Conservation (phyloP, 2,888 invertebrate species). For the Pteria penguin region DNA sequence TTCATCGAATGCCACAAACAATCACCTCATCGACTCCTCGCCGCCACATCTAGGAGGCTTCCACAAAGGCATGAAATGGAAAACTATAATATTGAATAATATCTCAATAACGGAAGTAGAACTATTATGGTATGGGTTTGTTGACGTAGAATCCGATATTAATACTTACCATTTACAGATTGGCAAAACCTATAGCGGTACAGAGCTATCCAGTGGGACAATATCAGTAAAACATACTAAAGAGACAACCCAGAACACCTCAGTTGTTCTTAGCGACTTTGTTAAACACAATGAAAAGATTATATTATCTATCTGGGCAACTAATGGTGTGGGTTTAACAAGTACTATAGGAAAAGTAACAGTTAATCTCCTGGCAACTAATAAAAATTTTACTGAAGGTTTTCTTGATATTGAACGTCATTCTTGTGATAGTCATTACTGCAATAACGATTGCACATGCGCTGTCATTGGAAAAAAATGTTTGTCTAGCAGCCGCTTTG, state of each 20-base stretch:
- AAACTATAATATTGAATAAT: not conserved
- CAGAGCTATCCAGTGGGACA: slow-evolving; percentile 44
- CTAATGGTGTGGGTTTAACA: slow-evolving; percentile 47
- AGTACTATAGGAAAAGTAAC: slow-evolving; percentile 34
- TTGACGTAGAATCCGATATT: slow-evolving; percentile 54
- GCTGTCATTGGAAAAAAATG: slow-evolving; percentile 51
- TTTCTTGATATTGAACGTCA: slow-evolving; percentile 48
- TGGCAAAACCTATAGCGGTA: slow-evolving; percentile 43
- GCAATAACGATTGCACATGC: slow-evolving; percentile 57
- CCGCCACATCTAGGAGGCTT: slow-evolving; percentile 63
- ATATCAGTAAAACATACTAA: not conserved
- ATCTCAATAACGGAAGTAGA: slow-evolving; percentile 6
- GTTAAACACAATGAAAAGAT: slow-evolving; percentile 17
- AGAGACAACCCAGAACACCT: not conserved
- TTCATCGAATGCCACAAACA: slow-evolving; percentile 36
- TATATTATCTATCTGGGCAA: slow-evolving; percentile 47
- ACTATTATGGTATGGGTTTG: slow-evolving; percentile 57
- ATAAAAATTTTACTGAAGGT: slow-evolving; percentile 15
- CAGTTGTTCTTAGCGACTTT: not conserved
- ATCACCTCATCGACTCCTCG: slow-evolving; percentile 55
- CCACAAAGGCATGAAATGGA: slow-evolving; percentile 47
- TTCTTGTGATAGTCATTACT: slow-evolving; percentile 51
- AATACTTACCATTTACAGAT: slow-evolving; percentile 41
- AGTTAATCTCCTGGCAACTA: not conserved
- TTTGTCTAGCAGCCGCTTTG: not conserved